Evolutionary conservation across 2,888 invertebrate genomes (phyloP).

Genomic region (Aleiodes leptofemur): DNA sequence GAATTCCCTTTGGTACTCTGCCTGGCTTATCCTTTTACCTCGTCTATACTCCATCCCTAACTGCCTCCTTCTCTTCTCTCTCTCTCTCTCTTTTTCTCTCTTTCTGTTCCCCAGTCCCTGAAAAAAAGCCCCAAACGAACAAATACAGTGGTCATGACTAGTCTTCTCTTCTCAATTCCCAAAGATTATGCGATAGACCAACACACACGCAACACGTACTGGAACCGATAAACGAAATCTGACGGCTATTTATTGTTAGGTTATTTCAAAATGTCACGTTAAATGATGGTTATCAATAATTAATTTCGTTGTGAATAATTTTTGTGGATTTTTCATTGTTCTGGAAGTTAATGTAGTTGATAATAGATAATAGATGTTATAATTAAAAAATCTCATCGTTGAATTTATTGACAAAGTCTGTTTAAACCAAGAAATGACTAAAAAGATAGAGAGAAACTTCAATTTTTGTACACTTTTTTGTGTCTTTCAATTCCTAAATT

Average conservation of each 20-base stretch:
- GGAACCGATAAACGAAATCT: conserved; percentile 27
- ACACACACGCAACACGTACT: conserved; percentile 16
- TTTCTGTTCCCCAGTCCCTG: not conserved
- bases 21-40: conserved; percentile 57
- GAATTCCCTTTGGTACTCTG: conserved; percentile 64
- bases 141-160: not conserved
- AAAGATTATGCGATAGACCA: not conserved
- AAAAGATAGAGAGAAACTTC: too few relatives aligned
- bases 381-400: too few relatives aligned
- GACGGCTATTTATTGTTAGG: conserved; percentile 16
- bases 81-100: not conserved
- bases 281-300: conserved; percentile 5
- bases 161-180: conserved; percentile 3
- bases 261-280: conserved; percentile 18
- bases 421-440: too few relatives aligned
- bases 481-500: too few relatives aligned
- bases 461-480: too few relatives aligned
- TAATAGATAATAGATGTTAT: too few relatives aligned
- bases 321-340: too few relatives aligned
- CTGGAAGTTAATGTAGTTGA: too few relatives aligned
- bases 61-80: conserved; percentile 22
- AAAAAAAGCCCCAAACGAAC: too few relatives aligned
- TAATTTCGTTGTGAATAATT: not conserved
- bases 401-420: too few relatives aligned
- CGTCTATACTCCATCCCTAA: conserved; percentile 52